phyloP scores from a whole-genome alignment of 2,888 invertebrate species.

The Acleris literana region DNA sequence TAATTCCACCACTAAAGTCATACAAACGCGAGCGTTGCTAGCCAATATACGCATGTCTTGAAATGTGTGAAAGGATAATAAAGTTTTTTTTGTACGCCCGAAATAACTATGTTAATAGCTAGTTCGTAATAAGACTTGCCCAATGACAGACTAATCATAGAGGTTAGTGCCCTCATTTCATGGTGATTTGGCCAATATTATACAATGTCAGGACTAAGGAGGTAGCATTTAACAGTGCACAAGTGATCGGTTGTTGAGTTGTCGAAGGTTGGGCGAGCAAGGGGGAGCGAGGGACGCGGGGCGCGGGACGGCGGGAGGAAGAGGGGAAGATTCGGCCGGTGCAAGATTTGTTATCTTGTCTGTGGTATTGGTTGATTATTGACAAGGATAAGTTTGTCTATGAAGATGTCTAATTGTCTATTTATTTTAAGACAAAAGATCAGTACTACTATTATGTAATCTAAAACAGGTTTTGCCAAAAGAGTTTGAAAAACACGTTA shows the following conservation, averaged over 20 bases:
- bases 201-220: conserved; percentile 8
- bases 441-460: too few relatives aligned
- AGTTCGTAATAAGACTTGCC: too few relatives aligned
- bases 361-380: conserved; percentile 43
- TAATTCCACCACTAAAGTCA: too few relatives aligned
- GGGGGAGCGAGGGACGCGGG: conserved; percentile 53
- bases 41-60: too few relatives aligned
- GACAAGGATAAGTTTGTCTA: conserved; percentile 11
- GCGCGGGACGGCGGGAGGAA: conserved; percentile 50
- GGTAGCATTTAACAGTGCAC: conserved; percentile 59
- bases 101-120: too few relatives aligned
- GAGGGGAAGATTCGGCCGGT: conserved; percentile 32
- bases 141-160: too few relatives aligned
- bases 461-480: too few relatives aligned
- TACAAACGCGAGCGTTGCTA: too few relatives aligned
- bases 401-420: conserved; percentile 11
- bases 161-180: not conserved
- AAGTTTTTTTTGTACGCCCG: too few relatives aligned
- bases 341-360: conserved; percentile 18
- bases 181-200: conserved; percentile 8
- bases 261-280: conserved; percentile 68
- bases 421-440: not conserved
- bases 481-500: too few relatives aligned
- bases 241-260: conserved; percentile 78
- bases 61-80: too few relatives aligned